Base-by-base conservation (phyloP, 2,113 vertebrate species). In the Rhinolophus sinicus region DNA sequence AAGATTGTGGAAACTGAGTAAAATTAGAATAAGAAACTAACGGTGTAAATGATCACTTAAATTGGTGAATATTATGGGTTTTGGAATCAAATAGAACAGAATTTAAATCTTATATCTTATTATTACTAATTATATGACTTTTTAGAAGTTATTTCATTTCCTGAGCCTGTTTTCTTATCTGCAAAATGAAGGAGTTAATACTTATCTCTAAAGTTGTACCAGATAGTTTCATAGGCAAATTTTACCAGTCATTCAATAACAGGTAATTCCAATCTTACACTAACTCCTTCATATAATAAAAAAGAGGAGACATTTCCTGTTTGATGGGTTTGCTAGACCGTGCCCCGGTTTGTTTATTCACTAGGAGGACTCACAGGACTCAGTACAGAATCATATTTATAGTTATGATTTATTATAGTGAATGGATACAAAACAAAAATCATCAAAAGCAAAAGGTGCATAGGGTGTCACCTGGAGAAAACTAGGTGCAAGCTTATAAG, bases 21-120 rank as follows among this genome's bases (percentile, higher is more conserved):
- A 83, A 97, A 65, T 58, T 83, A 60, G 33, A 94, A 86, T 72
- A 72, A 81, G 33, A 76, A 72, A 50, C 22, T 73, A 85, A 38
- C 4, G 3, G 2, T 75, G 5, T 50, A 72, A 38, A 28, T 13
- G 28, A 67, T 40, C 13, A 88, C 16, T 44, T 81, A 70, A 80
- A 76, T 64, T 58, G 3, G 4, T 87, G 10, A 95, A 88, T 2
- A 88, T 75, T 88, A 80, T 14, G 10, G n/a, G 24, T 69, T 88
- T 85, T 18, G 16, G 26, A 65, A 54, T 75, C 50, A 92, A 91
- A 54, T 56, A 52, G 8, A 62, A 58, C 13, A 52, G 26, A 72
- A 1, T n/a, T 93, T 30, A 91, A 91, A 70, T 54, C 18, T 65
- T 78, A 16, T 8, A 40, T 56, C 22, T 72, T 10, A 73, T 90